Percentiles rank a stretch among this genome's conserved stretches.
Evolutionary conservation across 1,140 invertebrate species (phyloP).

Genomic region (Metopolophium dirhodum): DNA sequence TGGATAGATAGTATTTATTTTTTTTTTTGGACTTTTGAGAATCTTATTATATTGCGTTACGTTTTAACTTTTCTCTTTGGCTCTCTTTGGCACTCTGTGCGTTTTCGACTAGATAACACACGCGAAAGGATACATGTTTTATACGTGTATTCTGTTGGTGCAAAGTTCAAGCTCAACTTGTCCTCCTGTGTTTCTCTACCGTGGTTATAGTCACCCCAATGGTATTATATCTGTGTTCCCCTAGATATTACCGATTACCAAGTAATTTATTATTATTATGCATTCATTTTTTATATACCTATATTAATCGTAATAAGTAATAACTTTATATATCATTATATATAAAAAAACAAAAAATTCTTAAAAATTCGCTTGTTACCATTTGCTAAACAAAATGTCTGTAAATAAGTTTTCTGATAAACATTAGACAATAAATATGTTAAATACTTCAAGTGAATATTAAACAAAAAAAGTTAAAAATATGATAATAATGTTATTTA

Average conservation of each 20-base stretch:
- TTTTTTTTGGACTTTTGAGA: not conserved
- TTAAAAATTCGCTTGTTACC: conserved; percentile 47
- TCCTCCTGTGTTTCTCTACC: not conserved
- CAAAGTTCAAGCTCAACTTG: not conserved
- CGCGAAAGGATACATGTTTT: not conserved
- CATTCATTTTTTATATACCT: conserved; percentile 1
- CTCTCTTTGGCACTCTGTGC: not conserved
- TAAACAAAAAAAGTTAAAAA: conserved; percentile 1
- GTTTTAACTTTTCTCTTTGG: not conserved
- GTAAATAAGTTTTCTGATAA: conserved; percentile 39
- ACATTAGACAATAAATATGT: conserved; percentile 55
- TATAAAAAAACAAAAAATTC: not conserved
- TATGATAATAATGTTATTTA: conserved; percentile 25
- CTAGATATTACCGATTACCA: not conserved
- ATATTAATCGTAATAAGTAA: conserved; percentile 40
- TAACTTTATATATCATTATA: conserved; percentile 5
- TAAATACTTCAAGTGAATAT: conserved; percentile 25
- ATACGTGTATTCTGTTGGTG: not conserved
- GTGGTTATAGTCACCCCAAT: not conserved
- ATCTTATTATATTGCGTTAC: not conserved
- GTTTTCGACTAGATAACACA: not conserved
- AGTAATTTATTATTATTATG: conserved; percentile 20
- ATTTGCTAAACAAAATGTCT: conserved; percentile 36
- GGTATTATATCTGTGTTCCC: not conserved
- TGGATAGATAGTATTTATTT: not conserved